A percentile compares a stretch with the other conserved stretches of the same genome.
Evolutionary conservation across 1,140 invertebrate genomes (phyloP).

Genomic region (Microplitis demolitor): DNA sequence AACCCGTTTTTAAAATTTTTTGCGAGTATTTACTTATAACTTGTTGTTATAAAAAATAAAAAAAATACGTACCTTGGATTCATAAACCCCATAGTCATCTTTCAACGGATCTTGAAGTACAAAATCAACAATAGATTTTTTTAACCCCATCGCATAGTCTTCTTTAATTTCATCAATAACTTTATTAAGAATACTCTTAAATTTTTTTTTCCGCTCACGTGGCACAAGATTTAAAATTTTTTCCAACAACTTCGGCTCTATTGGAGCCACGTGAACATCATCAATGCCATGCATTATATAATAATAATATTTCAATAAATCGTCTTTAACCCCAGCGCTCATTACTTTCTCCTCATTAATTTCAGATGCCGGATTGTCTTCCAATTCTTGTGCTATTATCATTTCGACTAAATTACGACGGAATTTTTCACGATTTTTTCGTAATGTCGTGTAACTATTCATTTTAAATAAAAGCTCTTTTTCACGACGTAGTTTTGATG

Average conservation of each 20-base stretch:
- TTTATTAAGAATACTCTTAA: slow-evolving; percentile 62
- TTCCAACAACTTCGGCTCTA: slow-evolving; percentile 65
- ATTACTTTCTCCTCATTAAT: slow-evolving; percentile 7
- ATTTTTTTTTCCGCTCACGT: slow-evolving; percentile 62
- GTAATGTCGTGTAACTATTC: slow-evolving; percentile 69
- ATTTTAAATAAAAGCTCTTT: slow-evolving; percentile 44
- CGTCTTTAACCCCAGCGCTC: slow-evolving; percentile 66
- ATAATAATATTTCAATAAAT: slow-evolving; percentile 84
- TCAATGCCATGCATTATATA: slow-evolving; percentile 89
- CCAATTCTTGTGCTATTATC: slow-evolving; percentile 56
- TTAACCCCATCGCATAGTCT: slow-evolving; percentile 83
- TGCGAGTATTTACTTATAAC: too few relatives aligned
- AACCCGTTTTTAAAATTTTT: not conserved
- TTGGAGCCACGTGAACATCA: slow-evolving; percentile 81
- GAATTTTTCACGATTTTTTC: slow-evolving; percentile 82
- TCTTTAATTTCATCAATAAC: slow-evolving; percentile 72
- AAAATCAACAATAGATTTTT: slow-evolving; percentile 88
- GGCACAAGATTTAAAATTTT: slow-evolving; percentile 62
- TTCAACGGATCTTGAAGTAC: slow-evolving; percentile 76
- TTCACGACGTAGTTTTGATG: slow-evolving; percentile 24
- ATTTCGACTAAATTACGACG: slow-evolving; percentile 76
- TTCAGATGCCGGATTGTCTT: slow-evolving; percentile 41
- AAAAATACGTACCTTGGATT: slow-evolving; percentile 6
- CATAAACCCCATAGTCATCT: slow-evolving; percentile 9
- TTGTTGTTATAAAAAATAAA: not conserved